These are phyloP conservation scores for Pyrrhosoma nymphula DNA, from an alignment of 2,888 invertebrate species.

Conservation along the genomic window DNA sequence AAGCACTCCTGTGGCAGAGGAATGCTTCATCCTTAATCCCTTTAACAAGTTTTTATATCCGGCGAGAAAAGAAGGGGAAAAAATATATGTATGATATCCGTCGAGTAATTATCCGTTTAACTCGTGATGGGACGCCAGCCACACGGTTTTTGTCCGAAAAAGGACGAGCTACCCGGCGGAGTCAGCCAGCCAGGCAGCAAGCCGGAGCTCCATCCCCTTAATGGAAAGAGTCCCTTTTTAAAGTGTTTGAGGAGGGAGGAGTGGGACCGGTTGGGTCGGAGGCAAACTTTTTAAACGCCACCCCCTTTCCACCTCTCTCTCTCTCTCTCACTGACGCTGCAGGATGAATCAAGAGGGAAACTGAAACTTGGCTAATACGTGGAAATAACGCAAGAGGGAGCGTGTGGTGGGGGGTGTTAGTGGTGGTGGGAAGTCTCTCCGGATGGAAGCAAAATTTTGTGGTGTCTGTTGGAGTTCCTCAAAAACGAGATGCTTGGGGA, in stretches of 20 bases:
- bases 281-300: constrained; percentile 8
- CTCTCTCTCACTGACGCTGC: background rate
- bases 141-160: constrained; percentile 17
- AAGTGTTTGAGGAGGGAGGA: background rate
- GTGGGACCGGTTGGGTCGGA: background rate
- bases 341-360: background rate
- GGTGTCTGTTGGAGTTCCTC: background rate
- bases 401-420: too few species aligned
- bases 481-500: background rate
- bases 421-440: background rate
- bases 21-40: background rate
- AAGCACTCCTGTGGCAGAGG: background rate
- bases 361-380: constrained; percentile 31
- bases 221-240: constrained; percentile 26
- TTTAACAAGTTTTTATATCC: background rate
- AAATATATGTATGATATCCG: background rate
- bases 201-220: background rate
- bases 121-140: constrained; percentile 15
- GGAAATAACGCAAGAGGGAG: background rate
- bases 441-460: constrained; percentile 8
- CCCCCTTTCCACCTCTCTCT: background rate
- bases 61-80: background rate
- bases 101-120: constrained; percentile 27
- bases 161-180: background rate
- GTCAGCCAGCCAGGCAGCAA: too few species aligned